A percentile compares a stretch with the other conserved stretches of the same genome.
These are phyloP conservation scores for Copidosoma aretas DNA, from an alignment of 2,888 invertebrate genomes.

Conservation along the genomic window DNA sequence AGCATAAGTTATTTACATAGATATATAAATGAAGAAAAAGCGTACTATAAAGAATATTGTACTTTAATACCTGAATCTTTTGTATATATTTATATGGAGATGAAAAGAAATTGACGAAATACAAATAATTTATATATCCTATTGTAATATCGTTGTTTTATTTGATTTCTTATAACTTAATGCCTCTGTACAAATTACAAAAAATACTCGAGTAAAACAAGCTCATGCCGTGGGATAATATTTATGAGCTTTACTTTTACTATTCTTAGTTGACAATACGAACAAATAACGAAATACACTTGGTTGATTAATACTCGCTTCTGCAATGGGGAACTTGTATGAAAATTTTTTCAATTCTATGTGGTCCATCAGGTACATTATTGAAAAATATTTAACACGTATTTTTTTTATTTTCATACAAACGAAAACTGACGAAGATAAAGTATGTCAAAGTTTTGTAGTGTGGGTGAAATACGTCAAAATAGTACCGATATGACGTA, in stretches of 20 bases:
- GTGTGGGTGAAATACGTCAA: no score
- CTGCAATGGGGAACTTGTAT: no score
- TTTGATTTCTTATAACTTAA: background rate
- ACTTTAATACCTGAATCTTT: no score
- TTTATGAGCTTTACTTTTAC: constrained; percentile 50
- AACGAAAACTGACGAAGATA: no score
- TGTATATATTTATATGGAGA: no score
- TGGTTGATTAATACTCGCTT: constrained; percentile 50
- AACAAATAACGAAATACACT: constrained; percentile 62
- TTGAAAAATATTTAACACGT: no score
- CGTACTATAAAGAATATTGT: constrained; percentile 58
- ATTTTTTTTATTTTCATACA: background rate
- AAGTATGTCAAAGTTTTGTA: no score
- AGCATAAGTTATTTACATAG: constrained; percentile 60
- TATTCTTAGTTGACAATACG: constrained; percentile 59
- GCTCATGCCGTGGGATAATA: constrained; percentile 33
- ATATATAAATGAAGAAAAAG: constrained; percentile 58
- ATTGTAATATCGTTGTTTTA: background rate
- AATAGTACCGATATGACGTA: no score
- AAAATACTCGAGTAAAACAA: constrained; percentile 21
- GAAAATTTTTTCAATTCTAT: constrained; percentile 48
- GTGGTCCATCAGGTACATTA: no score
- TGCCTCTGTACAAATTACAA: constrained; percentile 11
- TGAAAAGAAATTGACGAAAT: no score
- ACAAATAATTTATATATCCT: constrained; percentile 39